Percentiles rank a stretch among this genome's conserved stretches.
These are phyloP conservation scores for Griposia aprilina DNA, from an alignment of 2,888 invertebrate species.

Conservation along the genomic window DNA sequence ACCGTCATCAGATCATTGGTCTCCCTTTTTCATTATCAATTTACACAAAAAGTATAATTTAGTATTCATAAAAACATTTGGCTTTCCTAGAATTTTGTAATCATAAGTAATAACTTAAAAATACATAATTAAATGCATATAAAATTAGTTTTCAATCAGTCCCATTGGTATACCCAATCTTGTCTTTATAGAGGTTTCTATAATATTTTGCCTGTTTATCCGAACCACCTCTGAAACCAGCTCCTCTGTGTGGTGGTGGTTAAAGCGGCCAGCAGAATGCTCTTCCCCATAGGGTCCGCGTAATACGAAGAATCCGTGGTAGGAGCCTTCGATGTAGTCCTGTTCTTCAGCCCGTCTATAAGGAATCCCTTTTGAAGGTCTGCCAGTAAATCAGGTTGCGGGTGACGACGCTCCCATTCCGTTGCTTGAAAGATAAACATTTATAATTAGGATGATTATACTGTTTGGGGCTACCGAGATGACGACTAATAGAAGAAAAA, in stretches of 20 bases:
- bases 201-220: constrained; percentile 38
- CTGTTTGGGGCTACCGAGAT: neutral
- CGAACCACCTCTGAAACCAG: constrained; percentile 73
- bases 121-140: neutral
- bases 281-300: constrained; percentile 74
- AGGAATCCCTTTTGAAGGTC: constrained; percentile 80
- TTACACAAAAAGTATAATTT: neutral
- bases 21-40: neutral
- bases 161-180: neutral
- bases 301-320: constrained; percentile 64
- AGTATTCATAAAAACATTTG: neutral
- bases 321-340: constrained; percentile 18
- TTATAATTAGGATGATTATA: neutral
- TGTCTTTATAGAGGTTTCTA: neutral
- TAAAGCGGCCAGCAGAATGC: constrained; percentile 12
- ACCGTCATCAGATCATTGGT: neutral
- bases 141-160: constrained; percentile 26
- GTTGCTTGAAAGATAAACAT: constrained; percentile 71
- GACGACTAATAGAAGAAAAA: too few relatives aligned
- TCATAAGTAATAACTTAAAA: constrained; percentile 14
- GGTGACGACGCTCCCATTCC: constrained; percentile 78
- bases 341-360: constrained; percentile 63
- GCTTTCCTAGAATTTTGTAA: constrained; percentile 3
- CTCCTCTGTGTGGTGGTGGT: constrained; percentile 71
- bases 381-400: constrained; percentile 75